These are phyloP conservation scores for Cistogaster globosa DNA, from an alignment of 2,888 invertebrate species.

Conservation along the genomic window DNA sequence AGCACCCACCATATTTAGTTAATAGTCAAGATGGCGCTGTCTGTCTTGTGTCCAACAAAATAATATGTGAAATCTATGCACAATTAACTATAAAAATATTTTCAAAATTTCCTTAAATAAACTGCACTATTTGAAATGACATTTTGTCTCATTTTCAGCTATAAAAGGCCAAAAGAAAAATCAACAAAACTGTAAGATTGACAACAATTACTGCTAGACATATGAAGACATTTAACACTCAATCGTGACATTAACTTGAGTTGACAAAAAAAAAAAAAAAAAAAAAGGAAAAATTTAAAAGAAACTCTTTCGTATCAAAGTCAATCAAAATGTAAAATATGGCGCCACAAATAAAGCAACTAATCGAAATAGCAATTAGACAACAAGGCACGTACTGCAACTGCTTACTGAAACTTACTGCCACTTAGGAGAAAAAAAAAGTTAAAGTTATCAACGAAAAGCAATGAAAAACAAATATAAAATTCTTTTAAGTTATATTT, in stretches of 20 bases:
- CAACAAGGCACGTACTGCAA: constrained; percentile 68
- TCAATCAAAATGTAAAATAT: constrained; percentile 72
- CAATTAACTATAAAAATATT: constrained; percentile 61
- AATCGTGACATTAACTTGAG: constrained; percentile 60
- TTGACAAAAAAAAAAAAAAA: constrained; percentile 16
- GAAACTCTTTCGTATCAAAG: constrained; percentile 65
- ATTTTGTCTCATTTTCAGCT: constrained; percentile 55
- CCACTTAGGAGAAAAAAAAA: constrained; percentile 22
- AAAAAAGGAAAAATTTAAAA: constrained; percentile 29
- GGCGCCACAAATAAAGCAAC: constrained; percentile 68
- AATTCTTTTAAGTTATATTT: constrained; percentile 1
- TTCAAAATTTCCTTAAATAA: constrained; percentile 54
- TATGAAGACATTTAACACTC: constrained; percentile 72
- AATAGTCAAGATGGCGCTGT: constrained; percentile 43
- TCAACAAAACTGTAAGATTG: constrained; percentile 52
- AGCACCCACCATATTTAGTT: constrained; percentile 46
- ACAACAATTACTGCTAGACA: constrained; percentile 68
- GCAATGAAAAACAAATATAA: background rate
- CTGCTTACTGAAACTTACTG: constrained; percentile 23
- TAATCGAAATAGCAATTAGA: constrained; percentile 62
- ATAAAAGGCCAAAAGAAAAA: constrained; percentile 57
- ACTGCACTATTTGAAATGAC: constrained; percentile 52
- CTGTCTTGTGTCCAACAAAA: background rate
- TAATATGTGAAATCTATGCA: constrained; percentile 18
- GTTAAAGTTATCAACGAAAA: too few relatives aligned